Base-by-base conservation (phyloP, 2,113 vertebrate genomes). In the Ciconia boyciana region DNA sequence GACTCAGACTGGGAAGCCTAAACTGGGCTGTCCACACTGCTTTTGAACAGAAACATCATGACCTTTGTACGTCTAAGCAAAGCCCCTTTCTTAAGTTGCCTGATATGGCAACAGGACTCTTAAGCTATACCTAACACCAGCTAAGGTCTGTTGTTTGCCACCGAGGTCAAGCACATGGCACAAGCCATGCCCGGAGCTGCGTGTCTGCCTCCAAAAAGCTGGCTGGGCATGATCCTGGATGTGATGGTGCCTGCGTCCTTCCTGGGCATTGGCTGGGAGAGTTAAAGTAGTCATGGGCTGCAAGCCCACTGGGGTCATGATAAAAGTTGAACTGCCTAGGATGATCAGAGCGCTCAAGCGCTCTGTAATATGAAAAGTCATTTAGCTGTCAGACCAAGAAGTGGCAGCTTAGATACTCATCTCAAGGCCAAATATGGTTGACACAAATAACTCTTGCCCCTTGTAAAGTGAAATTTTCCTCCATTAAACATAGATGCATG, bases 401-500 rank as follows among this genome's bases (percentile, higher is more conserved):
- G 71, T 85, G 71, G 43, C 78, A 96, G 84, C 75, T 88, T 64
- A 80, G 91, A 95, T 91, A 91, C 78, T 66, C 71, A 83, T 94
- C 95, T 93, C 6, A 32, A 94, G 94, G 95, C 91, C 94, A 94
- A 86, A 86, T 86, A 81, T 15, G 64, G 78, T 86, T 86, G 87
- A 90, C 94, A 93, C 84, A 96, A 93, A 96, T 90, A 97, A 96
- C 91, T 96, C 12, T 5, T 88, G 87, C 51, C 93, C 87, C 87
- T 89, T 4, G 34, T 90, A 91, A 95, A 96, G 78, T 71, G 88
- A 97, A 87, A 70, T 94, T 94, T 97, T 96, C 95, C 93, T 95
- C 95, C 89, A 96, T 97, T 97, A 96, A 94, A 96, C 95, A 96
- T 95, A 95, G 91, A 95, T 94, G 91, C 84, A 93, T 85, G 62